Evolutionary conservation across 92 coral and sea anemone species (phyloP), one percentile per base, ranked within the genome.

Genomic region (Porites rus): DNA sequence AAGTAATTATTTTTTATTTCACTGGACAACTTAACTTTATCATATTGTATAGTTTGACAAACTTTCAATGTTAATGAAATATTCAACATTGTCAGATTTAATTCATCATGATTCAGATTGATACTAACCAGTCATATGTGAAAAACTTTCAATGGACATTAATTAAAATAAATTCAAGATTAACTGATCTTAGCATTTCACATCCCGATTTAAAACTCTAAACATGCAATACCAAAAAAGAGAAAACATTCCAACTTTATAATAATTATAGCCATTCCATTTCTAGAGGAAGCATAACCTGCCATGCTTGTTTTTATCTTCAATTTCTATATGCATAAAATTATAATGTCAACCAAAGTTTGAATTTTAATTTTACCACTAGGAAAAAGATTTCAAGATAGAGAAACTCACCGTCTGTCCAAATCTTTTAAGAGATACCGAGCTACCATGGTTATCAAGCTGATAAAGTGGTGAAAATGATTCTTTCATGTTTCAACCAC

Each of bases 401-500:
- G 61, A 14, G 13, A 56, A 56, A 74, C 87, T 83, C 38, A 83
- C 87, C 80, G 6, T 25, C 21, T 43, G 72, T 14, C 69, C 83
- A 65, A 18, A 76, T 67, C 8, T 67, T 59, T 52, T 68, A 2
- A 85, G 77, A 38, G 88, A 76, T 53, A 85, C 60, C 14, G 76
- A 25, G 53, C 69, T 85, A 1, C 77, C 77, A 76, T 65, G 69
- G 4, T 21, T 53, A 60, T 85, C 88, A 52, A 52, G 50, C 83
- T 85, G 83, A 85, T 75, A 85, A 10, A 85, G 74, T 14, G 88
- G 54, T 53, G 88, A 76, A 54, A 76, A 85, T 58, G 74, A 43
- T 20, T 85, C 83, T 20, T 56, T 76, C 88, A 85, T 85, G 56
- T 1, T 76, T n/a, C 25, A 53, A 58, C 52, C 56, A 76, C 69